Percentiles rank a stretch among this genome's conserved stretches.
phyloP scores from a whole-genome alignment of 2,113 vertebrate genomes.

The Nansenia antarctica region DNA sequence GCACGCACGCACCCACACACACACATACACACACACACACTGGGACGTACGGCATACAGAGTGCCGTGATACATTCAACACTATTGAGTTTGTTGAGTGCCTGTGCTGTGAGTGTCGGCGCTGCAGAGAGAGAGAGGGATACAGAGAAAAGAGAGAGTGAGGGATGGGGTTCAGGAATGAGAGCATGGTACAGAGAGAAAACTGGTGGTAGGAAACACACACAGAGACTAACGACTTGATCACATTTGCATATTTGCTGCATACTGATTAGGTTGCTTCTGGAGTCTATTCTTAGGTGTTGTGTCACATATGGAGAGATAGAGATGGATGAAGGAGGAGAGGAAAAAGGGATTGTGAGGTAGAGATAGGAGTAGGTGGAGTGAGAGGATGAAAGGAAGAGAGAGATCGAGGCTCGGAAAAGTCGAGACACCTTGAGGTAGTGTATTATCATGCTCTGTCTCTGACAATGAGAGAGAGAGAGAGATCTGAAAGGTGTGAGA shows the following conservation, averaged over 20 bases:
- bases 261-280: slow-evolving; percentile 49
- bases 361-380: not conserved
- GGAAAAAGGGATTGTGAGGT: not conserved
- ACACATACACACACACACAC: slow-evolving; percentile 12
- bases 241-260: slow-evolving; percentile 56
- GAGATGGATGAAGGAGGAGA: not conserved
- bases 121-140: slow-evolving; percentile 35
- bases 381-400: slow-evolving; percentile 5
- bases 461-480: not conserved
- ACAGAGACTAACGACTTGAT: slow-evolving; percentile 44
- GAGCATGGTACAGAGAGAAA: slow-evolving; percentile 14
- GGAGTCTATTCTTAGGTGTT: slow-evolving; percentile 44
- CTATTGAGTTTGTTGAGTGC: slow-evolving; percentile 58
- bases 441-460: not conserved
- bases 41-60: slow-evolving; percentile 12
- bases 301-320: slow-evolving; percentile 20
- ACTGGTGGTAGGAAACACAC: slow-evolving; percentile 42
- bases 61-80: slow-evolving; percentile 28
- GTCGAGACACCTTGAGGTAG: not conserved
- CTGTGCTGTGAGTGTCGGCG: slow-evolving; percentile 39
- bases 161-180: not conserved
- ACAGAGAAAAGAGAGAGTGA: slow-evolving; percentile 37
- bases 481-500: not conserved
- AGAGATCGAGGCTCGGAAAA: not conserved
- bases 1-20: slow-evolving; percentile 12